Percentiles rank a stretch among this genome's conserved stretches.
Evolutionary conservation across 2,113 vertebrate species (phyloP).

Genomic region (Psammodynastes pulverulentus): DNA sequence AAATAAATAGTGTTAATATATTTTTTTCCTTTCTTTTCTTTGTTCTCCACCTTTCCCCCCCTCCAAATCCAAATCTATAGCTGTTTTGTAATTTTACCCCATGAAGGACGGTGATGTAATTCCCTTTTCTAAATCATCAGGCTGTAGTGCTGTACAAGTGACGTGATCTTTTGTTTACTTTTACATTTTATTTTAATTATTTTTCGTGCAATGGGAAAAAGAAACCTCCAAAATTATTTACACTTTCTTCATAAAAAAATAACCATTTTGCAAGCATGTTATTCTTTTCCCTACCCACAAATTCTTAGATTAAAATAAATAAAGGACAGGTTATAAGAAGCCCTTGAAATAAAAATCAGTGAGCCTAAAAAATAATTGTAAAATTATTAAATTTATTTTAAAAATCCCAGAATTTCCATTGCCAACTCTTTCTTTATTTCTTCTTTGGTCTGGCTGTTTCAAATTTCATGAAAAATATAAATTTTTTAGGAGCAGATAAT

Average conservation of each 20-base stretch:
- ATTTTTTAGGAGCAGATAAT: conserved; percentile 1
- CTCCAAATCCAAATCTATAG: conserved; percentile 41
- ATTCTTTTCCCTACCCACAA: neutral
- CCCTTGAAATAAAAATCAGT: conserved; percentile 34
- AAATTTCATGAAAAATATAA: conserved; percentile 51
- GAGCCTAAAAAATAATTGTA: conserved; percentile 9
- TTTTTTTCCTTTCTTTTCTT: conserved; percentile 46
- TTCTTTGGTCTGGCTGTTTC: conserved; percentile 36
- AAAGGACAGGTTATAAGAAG: conserved; percentile 36
- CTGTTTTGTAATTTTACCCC: conserved; percentile 62
- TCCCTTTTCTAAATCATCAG: conserved; percentile 68
- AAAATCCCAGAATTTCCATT: conserved; percentile 43
- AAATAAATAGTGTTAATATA: conserved; percentile 52
- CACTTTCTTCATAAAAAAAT: conserved; percentile 5
- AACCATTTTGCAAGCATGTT: conserved; percentile 34
- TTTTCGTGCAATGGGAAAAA: neutral
- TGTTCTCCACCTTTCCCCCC: neutral
- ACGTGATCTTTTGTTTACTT: conserved; percentile 73
- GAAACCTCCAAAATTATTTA: conserved; percentile 13
- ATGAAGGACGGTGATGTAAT: conserved; percentile 67
- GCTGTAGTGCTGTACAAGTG: conserved; percentile 75
- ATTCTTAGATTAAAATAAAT: conserved; percentile 50
- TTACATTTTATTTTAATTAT: conserved; percentile 56
- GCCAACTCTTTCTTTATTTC: conserved; percentile 30
- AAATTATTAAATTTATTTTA: neutral